Base-by-base conservation (phyloP, 1,140 invertebrate genomes). In the Muscidifurax raptorellus region DNA sequence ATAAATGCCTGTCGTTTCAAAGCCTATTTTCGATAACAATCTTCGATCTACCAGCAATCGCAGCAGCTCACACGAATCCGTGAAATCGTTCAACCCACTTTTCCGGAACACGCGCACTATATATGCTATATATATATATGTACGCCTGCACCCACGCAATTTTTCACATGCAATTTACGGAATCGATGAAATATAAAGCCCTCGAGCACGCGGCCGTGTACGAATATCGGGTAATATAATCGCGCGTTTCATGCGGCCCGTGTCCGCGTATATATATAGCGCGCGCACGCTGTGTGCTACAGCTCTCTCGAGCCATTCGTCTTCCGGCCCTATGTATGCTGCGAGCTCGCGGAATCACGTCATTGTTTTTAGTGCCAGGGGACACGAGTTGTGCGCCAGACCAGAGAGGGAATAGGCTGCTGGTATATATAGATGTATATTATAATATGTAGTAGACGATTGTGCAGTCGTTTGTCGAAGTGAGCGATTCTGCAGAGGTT, bases 331-430 rank as follows among this genome's bases (percentile, higher is more conserved):
- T 82, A 36, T 85, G 36, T 85, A 18, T 18, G 22, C 52, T 1
- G 18, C 52, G 78, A 85, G 82, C 85, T 86, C 88, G 87, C 86
- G 25, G 87, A 85, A 87, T 79, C 44, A 85, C 74, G 74, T 75
- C 74, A 75, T 75, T 75, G 74, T 75, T 44, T 85, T 86, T 88
- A 84, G 83, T 77, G 77, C 80, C 72, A 81, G 74, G 66, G 47
- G 40, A 75, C 74, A 75, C 15, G 71, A 74, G 71, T 32, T 18
- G 13, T n/a, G 4, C n/a, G n/a, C 30, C 28, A 74, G 27, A 18
- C 4, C 44, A 13, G 15, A 18, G 52, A 59, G 15, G 7, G 52
- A 59, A 59, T 59, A 59, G 52, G 52, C 52, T 85, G 80, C 36
- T 72, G 67, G 69, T 85, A 76, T 76, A 83, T 64, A 82, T 82